A percentile compares a stretch with the other conserved stretches of the same genome.
Evolutionary conservation across 2,113 vertebrate species (phyloP).

Genomic region (Tamias sibiricus): DNA sequence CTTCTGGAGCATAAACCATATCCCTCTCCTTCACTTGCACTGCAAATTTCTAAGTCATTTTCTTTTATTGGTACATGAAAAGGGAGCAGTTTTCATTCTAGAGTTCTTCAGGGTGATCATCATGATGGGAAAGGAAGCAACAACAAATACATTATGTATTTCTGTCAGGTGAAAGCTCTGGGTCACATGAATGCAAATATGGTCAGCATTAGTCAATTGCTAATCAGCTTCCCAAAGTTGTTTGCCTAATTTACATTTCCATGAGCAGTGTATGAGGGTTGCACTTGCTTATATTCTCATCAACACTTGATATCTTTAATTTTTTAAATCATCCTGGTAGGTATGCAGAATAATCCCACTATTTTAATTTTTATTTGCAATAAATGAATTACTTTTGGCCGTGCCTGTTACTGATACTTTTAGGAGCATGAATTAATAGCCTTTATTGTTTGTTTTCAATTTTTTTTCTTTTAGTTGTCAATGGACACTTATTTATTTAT

Average conservation of each 20-base stretch:
- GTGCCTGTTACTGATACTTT: neutral
- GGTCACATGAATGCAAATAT: neutral
- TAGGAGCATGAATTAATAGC: neutral
- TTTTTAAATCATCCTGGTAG: neutral
- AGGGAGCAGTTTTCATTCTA: neutral
- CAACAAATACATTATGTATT: neutral
- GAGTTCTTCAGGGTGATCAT: neutral
- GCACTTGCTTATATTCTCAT: neutral
- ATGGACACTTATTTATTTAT: too few relatives aligned
- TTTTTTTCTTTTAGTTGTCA: too few relatives aligned
- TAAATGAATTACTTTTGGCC: slow-evolving; percentile 45
- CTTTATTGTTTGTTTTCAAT: too few relatives aligned
- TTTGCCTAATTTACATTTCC: neutral
- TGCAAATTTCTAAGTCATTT: neutral
- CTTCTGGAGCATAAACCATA: neutral
- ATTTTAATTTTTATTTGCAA: slow-evolving; percentile 41
- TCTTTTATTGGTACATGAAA: neutral
- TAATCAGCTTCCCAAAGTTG: neutral
- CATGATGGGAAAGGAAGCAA: neutral
- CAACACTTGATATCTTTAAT: neutral
- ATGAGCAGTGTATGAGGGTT: neutral
- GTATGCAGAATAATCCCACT: neutral
- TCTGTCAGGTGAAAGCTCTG: neutral
- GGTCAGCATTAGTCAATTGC: neutral
- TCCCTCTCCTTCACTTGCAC: neutral